These are phyloP conservation scores for Excalfactoria chinensis DNA, from an alignment of 2,113 vertebrate species.

Conservation along the genomic window DNA sequence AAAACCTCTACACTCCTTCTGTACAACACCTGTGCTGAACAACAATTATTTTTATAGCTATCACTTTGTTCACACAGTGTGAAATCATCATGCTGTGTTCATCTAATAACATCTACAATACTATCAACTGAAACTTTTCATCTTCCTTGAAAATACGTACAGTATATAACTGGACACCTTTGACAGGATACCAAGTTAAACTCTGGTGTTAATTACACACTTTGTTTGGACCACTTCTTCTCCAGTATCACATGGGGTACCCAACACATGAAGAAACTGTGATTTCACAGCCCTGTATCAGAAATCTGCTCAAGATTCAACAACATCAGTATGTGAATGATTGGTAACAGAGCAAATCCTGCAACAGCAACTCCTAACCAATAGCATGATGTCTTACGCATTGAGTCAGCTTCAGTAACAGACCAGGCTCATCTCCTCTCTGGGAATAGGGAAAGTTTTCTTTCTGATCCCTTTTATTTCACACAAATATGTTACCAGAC, in stretches of 20 bases:
- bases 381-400: rapidly evolving
- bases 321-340: not conserved
- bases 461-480: not conserved
- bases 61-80: not conserved
- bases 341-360: not conserved
- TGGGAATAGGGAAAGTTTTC: rapidly evolving
- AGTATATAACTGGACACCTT: not conserved
- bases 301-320: not conserved
- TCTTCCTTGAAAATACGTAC: not conserved
- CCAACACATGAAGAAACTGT: not conserved
- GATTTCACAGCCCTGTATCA: not conserved
- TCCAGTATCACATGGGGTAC: not conserved
- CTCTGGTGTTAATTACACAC: too few relatives aligned
- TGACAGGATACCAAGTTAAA: not conserved
- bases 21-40: not conserved
- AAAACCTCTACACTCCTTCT: not conserved
- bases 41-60: not conserved
- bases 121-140: not conserved
- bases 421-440: not conserved
- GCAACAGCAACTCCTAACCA: not conserved
- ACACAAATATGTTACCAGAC: not conserved
- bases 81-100: not conserved
- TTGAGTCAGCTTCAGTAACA: rapidly evolving
- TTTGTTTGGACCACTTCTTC: not conserved
- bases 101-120: not conserved